Evolutionary conservation across 2,113 vertebrate species (phyloP).

Genomic region (Agapornis roseicollis): DNA sequence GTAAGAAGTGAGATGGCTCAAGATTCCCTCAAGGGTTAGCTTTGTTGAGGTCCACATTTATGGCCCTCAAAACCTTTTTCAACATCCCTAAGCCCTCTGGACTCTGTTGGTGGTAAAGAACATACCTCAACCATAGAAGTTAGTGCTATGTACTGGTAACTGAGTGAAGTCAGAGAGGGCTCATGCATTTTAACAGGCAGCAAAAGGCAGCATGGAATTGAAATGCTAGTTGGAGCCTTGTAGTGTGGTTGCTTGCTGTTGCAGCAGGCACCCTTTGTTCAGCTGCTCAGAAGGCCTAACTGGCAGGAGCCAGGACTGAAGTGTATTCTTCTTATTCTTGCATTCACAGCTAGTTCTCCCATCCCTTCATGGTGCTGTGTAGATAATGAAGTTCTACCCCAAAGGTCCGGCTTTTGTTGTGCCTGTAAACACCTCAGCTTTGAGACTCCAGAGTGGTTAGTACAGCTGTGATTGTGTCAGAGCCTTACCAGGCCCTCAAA

Average conservation of each 20-base stretch:
- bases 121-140: not conserved
- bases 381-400: not conserved
- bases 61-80: not conserved
- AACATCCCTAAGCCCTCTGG: not conserved
- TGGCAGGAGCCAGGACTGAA: not conserved
- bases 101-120: not conserved
- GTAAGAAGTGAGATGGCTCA: not conserved
- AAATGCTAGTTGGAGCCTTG: not conserved
- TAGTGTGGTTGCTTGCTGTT: not conserved
- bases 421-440: not conserved
- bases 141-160: not conserved
- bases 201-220: rapidly evolving
- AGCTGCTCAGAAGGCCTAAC: not conserved
- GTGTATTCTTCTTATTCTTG: not conserved
- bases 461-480: not conserved
- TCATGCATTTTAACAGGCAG: not conserved
- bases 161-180: not conserved
- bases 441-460: not conserved
- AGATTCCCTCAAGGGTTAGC: not conserved
- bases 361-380: not conserved
- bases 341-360: not conserved
- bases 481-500: not conserved
- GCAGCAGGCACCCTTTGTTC: not conserved
- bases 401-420: not conserved
- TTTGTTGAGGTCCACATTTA: not conserved